These are phyloP conservation scores for Lasioglossum baleicum DNA, from an alignment of 1,140 invertebrate species.

Conservation along the genomic window DNA sequence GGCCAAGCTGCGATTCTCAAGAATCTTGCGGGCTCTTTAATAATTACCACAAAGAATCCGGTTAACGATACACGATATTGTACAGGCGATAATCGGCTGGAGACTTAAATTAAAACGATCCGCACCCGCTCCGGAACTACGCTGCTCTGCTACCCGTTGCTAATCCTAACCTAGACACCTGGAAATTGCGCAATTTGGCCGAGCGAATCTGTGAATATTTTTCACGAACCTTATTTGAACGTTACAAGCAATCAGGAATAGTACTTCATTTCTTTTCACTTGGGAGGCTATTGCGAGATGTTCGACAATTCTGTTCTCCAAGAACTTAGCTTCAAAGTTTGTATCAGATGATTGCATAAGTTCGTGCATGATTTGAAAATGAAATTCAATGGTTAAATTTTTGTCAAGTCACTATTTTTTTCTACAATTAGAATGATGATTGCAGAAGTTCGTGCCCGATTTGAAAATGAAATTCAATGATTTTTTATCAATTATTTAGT, in stretches of 20 bases:
- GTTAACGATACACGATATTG: conserved; percentile 11
- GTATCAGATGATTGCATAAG: too few species aligned
- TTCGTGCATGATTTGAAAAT: too few species aligned
- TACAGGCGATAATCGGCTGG: background rate
- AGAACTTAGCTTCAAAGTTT: too few species aligned
- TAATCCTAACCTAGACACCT: conserved; percentile 9
- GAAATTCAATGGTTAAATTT: too few species aligned
- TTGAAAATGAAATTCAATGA: too few species aligned
- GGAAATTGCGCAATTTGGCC: conserved; percentile 17
- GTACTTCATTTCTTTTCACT: too few species aligned
- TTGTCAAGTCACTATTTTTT: too few species aligned
- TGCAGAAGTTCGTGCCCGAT: too few species aligned
- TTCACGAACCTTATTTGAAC: background rate
- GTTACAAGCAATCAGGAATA: background rate
- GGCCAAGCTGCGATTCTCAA: conserved; percentile 99
- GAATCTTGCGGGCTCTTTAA: conserved; percentile 97
- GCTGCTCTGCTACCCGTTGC: background rate
- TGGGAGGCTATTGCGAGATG: too few species aligned
- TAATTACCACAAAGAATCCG: conserved; percentile 35
- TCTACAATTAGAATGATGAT: too few species aligned
- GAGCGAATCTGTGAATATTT: background rate
- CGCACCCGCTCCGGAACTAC: background rate
- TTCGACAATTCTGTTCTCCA: too few species aligned
- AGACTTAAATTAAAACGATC: conserved; percentile 1
- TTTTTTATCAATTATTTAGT: too few species aligned